Conservation (phyloP, 2,888 invertebrate genomes). For the Aelia acuminata region DNA sequence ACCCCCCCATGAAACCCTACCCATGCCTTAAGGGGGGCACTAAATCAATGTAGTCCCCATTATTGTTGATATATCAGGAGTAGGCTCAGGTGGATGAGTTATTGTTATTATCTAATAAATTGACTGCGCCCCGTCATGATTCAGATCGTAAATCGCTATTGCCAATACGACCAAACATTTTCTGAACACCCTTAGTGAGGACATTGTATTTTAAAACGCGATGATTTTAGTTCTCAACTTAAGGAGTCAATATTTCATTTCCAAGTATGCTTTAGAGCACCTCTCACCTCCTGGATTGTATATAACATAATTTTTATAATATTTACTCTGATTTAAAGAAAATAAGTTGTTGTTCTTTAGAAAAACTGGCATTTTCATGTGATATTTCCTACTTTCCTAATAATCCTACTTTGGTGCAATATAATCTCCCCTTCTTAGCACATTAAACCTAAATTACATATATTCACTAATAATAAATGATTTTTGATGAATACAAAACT, state of each 20-base stretch:
- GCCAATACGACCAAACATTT: not conserved
- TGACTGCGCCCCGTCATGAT: not conserved
- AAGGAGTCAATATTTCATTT: not conserved
- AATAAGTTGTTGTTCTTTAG: too few species aligned
- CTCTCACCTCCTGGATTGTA: too few species aligned
- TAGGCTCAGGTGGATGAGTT: slow-evolving; percentile 43
- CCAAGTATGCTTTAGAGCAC: not conserved
- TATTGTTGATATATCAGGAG: slow-evolving; percentile 48
- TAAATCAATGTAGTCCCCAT: slow-evolving; percentile 20
- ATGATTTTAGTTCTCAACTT: not conserved
- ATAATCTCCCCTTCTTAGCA: too few species aligned
- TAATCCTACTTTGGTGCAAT: too few species aligned
- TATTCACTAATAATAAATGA: too few species aligned
- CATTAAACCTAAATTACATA: too few species aligned
- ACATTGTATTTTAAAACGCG: not conserved
- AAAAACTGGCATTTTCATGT: too few species aligned
- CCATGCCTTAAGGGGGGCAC: slow-evolving; percentile 7
- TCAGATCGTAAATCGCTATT: not conserved
- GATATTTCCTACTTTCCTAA: too few species aligned
- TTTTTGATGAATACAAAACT: too few species aligned
- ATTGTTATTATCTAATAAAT: slow-evolving; percentile 42
- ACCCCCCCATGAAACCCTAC: slow-evolving; percentile 23
- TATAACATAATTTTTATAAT: too few species aligned
- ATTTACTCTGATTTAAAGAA: too few species aligned
- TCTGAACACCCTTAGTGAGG: not conserved